Percentiles rank a stretch among this genome's conserved stretches.
These are phyloP conservation scores for Epinotia demarniana DNA, from an alignment of 2,888 invertebrate genomes.

Conservation along the genomic window DNA sequence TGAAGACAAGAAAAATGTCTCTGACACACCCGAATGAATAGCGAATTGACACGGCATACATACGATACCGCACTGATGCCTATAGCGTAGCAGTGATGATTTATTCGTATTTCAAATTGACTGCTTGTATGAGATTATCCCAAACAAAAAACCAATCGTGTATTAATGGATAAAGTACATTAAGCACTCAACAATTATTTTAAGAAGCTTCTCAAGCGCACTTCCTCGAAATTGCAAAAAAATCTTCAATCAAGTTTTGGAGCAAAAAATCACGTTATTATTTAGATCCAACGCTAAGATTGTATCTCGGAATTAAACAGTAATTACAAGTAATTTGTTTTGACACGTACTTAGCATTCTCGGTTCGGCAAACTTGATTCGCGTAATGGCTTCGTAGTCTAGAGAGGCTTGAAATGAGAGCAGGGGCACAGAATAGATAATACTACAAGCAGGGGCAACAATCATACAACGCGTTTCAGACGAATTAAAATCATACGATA, in stretches of 20 bases:
- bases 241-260: slow-evolving; percentile 47
- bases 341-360: slow-evolving; percentile 56
- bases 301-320: slow-evolving; percentile 41
- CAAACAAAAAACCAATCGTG: slow-evolving; percentile 33
- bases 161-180: slow-evolving; percentile 43
- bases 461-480: neutral
- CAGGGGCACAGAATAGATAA: too few species aligned
- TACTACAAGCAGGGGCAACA: neutral
- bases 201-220: slow-evolving; percentile 43
- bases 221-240: slow-evolving; percentile 47
- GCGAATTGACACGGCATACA: too few species aligned
- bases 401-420: neutral
- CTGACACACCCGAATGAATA: too few species aligned
- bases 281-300: slow-evolving; percentile 51
- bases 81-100: neutral
- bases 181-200: slow-evolving; percentile 43
- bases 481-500: neutral
- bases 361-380: slow-evolving; percentile 31
- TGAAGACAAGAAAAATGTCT: too few species aligned
- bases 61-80: too few species aligned
- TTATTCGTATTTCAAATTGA: neutral
- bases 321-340: slow-evolving; percentile 55
- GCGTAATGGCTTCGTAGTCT: slow-evolving; percentile 12
- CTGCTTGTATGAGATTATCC: neutral
- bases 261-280: slow-evolving; percentile 47